Evolutionary conservation across 2,888 invertebrate genomes (phyloP), one percentile per base, ranked within the genome.

Genomic region (Ornithoptera priamus): DNA sequence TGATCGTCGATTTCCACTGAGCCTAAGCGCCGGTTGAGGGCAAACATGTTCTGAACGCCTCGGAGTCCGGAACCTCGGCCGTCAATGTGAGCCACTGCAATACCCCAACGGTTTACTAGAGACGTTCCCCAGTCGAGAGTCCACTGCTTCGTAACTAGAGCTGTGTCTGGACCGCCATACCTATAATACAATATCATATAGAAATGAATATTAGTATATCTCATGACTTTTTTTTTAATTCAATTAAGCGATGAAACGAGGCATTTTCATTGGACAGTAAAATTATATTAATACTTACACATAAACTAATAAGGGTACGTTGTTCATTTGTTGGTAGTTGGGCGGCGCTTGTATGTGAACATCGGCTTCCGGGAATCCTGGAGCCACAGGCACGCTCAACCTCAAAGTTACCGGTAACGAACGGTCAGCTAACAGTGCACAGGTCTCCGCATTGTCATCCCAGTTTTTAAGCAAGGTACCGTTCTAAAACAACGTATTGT

Each of bases 1-100:
- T 99, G 98, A 89, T 99, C 99, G 60, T 95, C 94, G 65, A 99
- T 95, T 90, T 99, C 99, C 0, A 96, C 95, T 0, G 97, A 96
- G 46, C 99, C 99, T 56, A 99, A 93, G 62, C 94, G 94, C 68
- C 96, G 93, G 85, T 99, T 98, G 59, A 97, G 92, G 7, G 97
- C 93, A 84, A 98, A 97, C 80, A 97, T 91, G 81, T 97, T 95
- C 65, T 94, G 94, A 76, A 97, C 96, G 39, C 99, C 99, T 76
- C 96, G 95, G 65, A 97, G 93, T 0, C 97, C 97, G 0, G 97
- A 96, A 10, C 99, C 99, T 68, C 99, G 93, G 0, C 97, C 97
- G 90, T 99, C 99, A 72, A 99, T 98, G 74, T 95, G 94, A 0
- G 97, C 98, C 76, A 98, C 96, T 71, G 98, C 97, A 74, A 98